Evolutionary conservation across 64 coral and sea anemone species (phyloP).

Genomic region (Trachythela sp.): DNA sequence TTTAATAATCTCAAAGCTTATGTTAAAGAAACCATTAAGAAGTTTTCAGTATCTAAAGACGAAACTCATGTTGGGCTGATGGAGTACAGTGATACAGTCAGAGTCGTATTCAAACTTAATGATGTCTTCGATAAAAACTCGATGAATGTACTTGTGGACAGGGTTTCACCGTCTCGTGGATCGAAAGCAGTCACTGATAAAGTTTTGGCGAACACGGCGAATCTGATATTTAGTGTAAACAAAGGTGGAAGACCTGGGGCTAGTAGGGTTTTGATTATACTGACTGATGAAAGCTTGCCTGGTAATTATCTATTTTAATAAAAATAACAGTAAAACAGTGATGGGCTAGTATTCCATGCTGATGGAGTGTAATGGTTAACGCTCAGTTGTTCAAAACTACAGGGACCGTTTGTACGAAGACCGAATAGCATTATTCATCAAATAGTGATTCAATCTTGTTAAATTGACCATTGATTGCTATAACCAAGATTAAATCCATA

Average conservation of each 20-base stretch:
- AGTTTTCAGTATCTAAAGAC: background rate
- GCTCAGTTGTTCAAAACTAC: too few species aligned
- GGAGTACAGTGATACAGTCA: background rate
- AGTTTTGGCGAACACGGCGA: background rate
- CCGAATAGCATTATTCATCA: background rate
- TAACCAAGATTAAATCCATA: too few species aligned
- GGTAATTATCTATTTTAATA: background rate
- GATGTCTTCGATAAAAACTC: background rate
- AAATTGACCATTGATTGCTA: too few species aligned
- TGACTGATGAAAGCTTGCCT: background rate
- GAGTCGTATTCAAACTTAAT: background rate
- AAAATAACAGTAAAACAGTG: too few species aligned
- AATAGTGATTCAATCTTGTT: background rate
- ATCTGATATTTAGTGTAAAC: background rate
- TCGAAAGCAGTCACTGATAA: background rate
- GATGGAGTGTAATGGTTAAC: too few species aligned
- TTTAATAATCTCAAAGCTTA: background rate
- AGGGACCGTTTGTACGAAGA: too few species aligned
- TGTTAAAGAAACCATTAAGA: constrained; percentile 16
- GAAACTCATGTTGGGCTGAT: constrained; percentile 5
- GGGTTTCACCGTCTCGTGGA: background rate
- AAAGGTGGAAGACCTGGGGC: constrained; percentile 16
- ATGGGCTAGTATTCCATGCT: too few species aligned
- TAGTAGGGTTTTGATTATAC: background rate
- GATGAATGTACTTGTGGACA: background rate